Conservation (phyloP, 2,113 vertebrate genomes). For the Phalacrocorax pelagicus region DNA sequence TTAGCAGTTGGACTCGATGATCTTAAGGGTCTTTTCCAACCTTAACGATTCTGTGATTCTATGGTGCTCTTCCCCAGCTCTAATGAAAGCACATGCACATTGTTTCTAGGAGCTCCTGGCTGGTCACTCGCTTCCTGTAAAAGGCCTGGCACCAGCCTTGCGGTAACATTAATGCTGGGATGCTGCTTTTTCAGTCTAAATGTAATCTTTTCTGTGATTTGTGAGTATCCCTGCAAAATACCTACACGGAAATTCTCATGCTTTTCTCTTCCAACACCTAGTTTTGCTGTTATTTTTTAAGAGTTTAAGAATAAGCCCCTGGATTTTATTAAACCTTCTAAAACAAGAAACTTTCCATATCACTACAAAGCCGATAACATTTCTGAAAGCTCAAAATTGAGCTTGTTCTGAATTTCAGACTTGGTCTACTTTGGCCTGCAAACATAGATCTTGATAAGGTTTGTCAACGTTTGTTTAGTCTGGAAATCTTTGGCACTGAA, state of each 20-base stretch:
- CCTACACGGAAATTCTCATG: not conserved
- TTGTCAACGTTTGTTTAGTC: not conserved
- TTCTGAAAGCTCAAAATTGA: not conserved
- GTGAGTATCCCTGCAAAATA: not conserved
- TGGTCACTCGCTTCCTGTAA: not conserved
- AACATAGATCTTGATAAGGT: not conserved
- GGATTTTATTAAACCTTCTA: not conserved
- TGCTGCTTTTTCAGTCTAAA: not conserved
- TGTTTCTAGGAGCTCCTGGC: not conserved
- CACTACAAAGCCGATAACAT: not conserved
- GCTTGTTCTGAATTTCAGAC: not conserved
- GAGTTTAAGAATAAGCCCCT: not conserved
- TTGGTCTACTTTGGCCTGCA: not conserved
- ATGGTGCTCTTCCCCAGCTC: not conserved
- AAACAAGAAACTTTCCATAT: not conserved
- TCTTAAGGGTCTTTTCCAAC: too few species aligned
- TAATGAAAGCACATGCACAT: not conserved
- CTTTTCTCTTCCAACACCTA: not conserved
- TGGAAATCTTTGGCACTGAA: conserved; percentile 11
- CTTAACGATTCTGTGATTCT: too few species aligned
- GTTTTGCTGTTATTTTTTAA: not conserved
- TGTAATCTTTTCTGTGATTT: not conserved
- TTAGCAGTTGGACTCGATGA: too few species aligned
- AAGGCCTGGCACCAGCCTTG: not conserved
- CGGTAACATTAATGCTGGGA: not conserved